phyloP scores from a whole-genome alignment of 2,888 invertebrate species.

The Cheilosia scutellata region DNA sequence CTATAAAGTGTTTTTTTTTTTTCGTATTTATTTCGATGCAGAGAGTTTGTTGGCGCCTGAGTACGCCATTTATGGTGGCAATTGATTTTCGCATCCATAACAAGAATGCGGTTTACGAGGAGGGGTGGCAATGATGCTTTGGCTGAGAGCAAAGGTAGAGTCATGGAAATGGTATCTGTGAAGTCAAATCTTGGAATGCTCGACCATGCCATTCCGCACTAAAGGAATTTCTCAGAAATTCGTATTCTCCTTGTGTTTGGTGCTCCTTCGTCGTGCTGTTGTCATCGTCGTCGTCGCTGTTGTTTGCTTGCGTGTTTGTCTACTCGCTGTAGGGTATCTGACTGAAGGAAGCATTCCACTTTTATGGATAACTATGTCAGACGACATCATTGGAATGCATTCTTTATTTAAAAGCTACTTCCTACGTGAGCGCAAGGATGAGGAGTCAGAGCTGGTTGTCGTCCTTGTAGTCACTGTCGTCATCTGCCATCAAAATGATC shows the following conservation, averaged over 20 bases:
- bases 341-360: slow-evolving; percentile 28
- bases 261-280: slow-evolving; percentile 21
- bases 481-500: slow-evolving; percentile 34
- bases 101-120: slow-evolving; percentile 46
- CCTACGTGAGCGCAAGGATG: neutral
- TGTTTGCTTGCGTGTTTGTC: slow-evolving; percentile 22
- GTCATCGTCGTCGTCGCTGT: neutral
- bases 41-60: slow-evolving; percentile 54
- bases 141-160: slow-evolving; percentile 4
- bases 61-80: slow-evolving; percentile 59
- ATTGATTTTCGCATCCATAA: slow-evolving; percentile 56
- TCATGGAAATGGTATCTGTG: slow-evolving; percentile 33
- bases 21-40: slow-evolving; percentile 11
- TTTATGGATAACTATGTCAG: slow-evolving; percentile 36
- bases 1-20: slow-evolving; percentile 27
- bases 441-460: slow-evolving; percentile 1
- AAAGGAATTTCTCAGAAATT: slow-evolving; percentile 60
- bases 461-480: slow-evolving; percentile 36
- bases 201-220: slow-evolving; percentile 15
- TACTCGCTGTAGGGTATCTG: slow-evolving; percentile 2
- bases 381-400: slow-evolving; percentile 64
- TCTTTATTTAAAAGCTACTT: slow-evolving; percentile 60
- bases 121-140: neutral
- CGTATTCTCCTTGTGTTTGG: slow-evolving; percentile 27
- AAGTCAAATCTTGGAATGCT: slow-evolving; percentile 51